Conservation (phyloP, 2,797 vertebrate species). For the Sciurus vulgaris region DNA sequence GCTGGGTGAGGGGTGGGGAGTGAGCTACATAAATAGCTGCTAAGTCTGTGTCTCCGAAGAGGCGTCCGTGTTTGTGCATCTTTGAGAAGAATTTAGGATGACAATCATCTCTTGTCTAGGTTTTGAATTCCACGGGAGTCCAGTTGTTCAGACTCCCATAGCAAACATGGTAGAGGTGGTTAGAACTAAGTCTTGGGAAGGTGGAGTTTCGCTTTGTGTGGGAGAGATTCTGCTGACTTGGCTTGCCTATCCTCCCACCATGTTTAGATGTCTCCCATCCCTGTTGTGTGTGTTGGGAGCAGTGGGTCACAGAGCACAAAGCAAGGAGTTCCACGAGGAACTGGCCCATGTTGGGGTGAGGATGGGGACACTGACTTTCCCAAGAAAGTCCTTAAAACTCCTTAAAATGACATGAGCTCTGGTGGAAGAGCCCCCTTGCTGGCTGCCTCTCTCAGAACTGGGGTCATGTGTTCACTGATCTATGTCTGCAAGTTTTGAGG, state of each 20-base stretch:
- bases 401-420: neutral
- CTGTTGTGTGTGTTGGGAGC: neutral
- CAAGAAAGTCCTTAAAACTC: too few relatives aligned
- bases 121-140: neutral
- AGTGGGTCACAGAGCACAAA: neutral
- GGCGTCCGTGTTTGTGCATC: neutral
- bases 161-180: neutral
- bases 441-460: too few relatives aligned
- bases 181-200: neutral
- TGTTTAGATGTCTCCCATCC: neutral
- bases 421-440: neutral
- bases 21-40: neutral
- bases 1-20: neutral
- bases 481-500: neutral
- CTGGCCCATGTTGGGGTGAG: neutral
- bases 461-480: neutral
- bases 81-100: neutral
- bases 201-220: neutral
- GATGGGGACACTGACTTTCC: neutral
- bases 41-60: rapidly evolving
- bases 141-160: neutral
- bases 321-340: neutral
- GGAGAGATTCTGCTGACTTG: neutral
- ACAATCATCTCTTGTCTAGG: neutral
- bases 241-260: neutral